Conservation (phyloP, 1,140 invertebrate genomes). For the Nephotettix cincticeps region DNA sequence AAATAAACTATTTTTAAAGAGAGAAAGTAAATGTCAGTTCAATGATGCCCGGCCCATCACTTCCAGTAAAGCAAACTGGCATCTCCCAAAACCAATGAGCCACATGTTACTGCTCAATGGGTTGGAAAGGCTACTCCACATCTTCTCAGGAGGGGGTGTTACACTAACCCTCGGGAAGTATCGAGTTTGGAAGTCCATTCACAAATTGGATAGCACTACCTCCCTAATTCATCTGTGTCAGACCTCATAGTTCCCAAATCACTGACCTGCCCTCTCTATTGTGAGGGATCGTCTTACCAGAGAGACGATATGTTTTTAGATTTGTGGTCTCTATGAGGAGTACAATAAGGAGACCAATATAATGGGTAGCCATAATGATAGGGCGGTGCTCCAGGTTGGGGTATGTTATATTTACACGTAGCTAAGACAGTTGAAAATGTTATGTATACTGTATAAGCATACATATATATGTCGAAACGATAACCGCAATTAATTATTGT, state of each 20-base stretch:
- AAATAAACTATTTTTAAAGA: too few species aligned
- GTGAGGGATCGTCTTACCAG: background rate
- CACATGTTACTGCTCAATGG: conserved; percentile 8
- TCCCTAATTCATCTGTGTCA: background rate
- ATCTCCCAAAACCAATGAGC: background rate
- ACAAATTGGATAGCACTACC: background rate
- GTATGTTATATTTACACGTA: too few species aligned
- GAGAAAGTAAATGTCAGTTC: too few species aligned
- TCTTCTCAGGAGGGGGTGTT: background rate
- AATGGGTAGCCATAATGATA: too few species aligned
- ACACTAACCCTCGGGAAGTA: background rate
- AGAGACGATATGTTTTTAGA: background rate
- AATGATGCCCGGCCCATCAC: too few species aligned
- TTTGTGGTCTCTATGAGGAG: background rate
- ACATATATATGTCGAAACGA: too few species aligned
- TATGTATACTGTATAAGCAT: too few species aligned
- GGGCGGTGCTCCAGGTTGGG: too few species aligned
- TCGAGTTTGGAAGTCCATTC: background rate
- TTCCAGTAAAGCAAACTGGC: too few species aligned
- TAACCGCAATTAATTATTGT: too few species aligned
- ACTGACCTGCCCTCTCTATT: background rate
- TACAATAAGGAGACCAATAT: too few species aligned
- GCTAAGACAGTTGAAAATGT: too few species aligned
- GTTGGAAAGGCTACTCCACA: background rate
- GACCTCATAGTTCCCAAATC: background rate